phyloP scores from a whole-genome alignment of 2,888 invertebrate species.

The Cerastis leucographa region DNA sequence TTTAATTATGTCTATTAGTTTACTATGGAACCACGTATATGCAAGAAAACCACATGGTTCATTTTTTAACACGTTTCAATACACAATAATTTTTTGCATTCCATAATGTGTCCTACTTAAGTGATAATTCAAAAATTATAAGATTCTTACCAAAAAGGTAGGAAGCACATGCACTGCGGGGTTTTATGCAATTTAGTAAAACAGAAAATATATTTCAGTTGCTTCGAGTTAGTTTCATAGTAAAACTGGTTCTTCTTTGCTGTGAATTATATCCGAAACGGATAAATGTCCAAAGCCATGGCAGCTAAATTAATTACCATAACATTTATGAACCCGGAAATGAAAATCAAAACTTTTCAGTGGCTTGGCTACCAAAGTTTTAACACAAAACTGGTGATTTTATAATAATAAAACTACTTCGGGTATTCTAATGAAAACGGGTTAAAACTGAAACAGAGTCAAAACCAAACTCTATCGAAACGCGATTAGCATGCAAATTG shows the following conservation, averaged over 20 bases:
- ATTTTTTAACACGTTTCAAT: background rate
- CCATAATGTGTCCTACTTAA: background rate
- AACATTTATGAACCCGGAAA: background rate
- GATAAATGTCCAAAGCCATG: background rate
- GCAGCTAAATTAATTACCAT: background rate
- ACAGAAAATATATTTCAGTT: background rate
- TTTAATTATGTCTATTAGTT: background rate
- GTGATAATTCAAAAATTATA: background rate
- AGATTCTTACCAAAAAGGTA: too few relatives aligned
- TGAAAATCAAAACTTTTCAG: background rate
- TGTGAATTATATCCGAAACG: background rate
- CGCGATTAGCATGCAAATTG: conserved; percentile 56
- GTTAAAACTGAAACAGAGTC: conserved; percentile 6
- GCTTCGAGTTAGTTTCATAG: background rate
- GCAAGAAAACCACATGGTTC: background rate
- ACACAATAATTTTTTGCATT: background rate
- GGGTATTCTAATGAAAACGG: background rate
- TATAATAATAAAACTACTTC: conserved; percentile 10
- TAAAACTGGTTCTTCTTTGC: background rate
- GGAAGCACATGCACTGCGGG: too few relatives aligned
- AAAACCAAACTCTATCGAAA: conserved; percentile 22
- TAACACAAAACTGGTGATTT: conserved; percentile 9
- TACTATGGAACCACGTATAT: background rate
- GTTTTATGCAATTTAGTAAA: background rate
- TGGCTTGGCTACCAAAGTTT: background rate